Conservation (phyloP, 1,140 invertebrate species). For the Copidosoma floridanum region DNA sequence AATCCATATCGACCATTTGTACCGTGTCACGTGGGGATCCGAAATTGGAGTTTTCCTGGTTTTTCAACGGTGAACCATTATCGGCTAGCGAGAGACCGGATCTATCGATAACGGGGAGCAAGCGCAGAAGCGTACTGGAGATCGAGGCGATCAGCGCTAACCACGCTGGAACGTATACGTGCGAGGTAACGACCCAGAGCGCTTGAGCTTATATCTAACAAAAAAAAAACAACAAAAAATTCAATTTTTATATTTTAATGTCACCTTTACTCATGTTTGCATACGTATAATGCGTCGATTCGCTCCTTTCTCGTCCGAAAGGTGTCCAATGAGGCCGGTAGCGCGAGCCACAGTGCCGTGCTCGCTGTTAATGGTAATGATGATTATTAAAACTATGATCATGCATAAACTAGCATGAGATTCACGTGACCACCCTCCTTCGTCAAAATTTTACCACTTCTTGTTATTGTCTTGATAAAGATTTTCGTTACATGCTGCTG, state of each 20-base stretch:
- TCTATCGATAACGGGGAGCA: slow-evolving; percentile 56
- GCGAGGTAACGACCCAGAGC: too few relatives aligned
- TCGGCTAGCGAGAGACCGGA: slow-evolving; percentile 42
- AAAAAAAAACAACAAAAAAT: too few relatives aligned
- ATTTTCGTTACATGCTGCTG: too few relatives aligned
- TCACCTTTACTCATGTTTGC: too few relatives aligned
- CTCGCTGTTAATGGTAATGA: slow-evolving; percentile 67
- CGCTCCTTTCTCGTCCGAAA: too few relatives aligned
- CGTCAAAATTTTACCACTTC: slow-evolving; percentile 42
- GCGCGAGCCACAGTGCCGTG: slow-evolving; percentile 61
- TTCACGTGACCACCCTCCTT: slow-evolving; percentile 70
- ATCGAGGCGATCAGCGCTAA: slow-evolving; percentile 61
- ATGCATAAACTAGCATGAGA: slow-evolving; percentile 58
- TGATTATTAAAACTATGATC: too few relatives aligned
- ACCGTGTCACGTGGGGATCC: slow-evolving; percentile 72
- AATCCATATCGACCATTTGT: slow-evolving; percentile 68
- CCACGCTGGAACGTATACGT: slow-evolving; percentile 67
- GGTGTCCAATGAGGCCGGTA: slow-evolving; percentile 61
- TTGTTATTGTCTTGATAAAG: background rate
- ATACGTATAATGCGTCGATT: too few relatives aligned
- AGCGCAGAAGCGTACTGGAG: slow-evolving; percentile 59
- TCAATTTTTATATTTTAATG: too few relatives aligned
- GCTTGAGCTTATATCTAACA: too few relatives aligned
- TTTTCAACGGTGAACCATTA: slow-evolving; percentile 58
- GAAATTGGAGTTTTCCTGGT: slow-evolving; percentile 70